phyloP scores from a whole-genome alignment of 2,797 vertebrate genomes.

The Hoplostethus atlanticus region DNA sequence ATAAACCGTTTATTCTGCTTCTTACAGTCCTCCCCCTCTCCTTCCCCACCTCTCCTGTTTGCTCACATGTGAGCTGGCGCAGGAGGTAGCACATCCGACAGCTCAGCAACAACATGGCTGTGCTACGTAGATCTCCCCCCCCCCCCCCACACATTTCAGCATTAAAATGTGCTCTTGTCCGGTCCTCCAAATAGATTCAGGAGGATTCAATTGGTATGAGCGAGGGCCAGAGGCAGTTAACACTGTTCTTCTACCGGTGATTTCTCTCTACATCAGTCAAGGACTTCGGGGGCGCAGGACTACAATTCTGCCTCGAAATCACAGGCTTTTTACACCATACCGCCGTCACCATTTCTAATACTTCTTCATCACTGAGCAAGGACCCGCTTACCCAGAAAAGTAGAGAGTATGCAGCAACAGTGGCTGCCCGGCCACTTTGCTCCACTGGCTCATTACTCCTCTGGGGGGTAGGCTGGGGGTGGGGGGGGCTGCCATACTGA shows the following conservation, averaged over 20 bases:
- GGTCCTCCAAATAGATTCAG: conserved; percentile 36
- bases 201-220: neutral
- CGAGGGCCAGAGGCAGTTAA: conserved; percentile 24
- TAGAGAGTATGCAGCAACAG: conserved; percentile 40
- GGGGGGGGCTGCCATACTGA: conserved; percentile 54
- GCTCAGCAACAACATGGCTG: conserved; percentile 24
- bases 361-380: neutral
- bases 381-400: conserved; percentile 19
- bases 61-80: conserved; percentile 30
- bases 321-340: conserved; percentile 9
- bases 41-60: conserved; percentile 6
- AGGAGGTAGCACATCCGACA: conserved; percentile 38
- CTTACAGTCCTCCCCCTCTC: conserved; percentile 17
- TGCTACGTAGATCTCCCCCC: neutral
- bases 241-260: conserved; percentile 24
- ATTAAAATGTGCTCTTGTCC: neutral
- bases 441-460: conserved; percentile 57
- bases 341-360: conserved; percentile 3
- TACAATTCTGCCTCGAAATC: conserved; percentile 5
- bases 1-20: conserved; percentile 50
- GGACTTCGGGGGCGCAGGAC: conserved; percentile 10
- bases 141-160: conserved; percentile 13
- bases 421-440: conserved; percentile 55
- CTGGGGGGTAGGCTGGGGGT: conserved; percentile 11
- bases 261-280: conserved; percentile 32